Conservation (phyloP, 2,888 invertebrate species). For the Deroplatys truncata region DNA sequence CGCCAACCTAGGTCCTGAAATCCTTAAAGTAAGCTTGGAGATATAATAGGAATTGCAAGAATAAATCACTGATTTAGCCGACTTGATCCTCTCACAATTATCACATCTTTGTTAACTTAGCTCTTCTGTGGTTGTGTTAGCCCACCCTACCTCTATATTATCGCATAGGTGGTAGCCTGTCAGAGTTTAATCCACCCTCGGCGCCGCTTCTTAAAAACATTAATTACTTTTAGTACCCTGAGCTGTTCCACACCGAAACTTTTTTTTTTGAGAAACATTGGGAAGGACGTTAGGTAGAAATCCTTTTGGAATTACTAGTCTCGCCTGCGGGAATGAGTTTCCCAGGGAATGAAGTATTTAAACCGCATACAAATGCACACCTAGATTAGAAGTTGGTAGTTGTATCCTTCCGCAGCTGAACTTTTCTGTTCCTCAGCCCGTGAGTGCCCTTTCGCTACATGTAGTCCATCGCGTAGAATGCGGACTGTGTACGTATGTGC, state of each 20-base stretch:
- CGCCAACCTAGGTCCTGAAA: not conserved
- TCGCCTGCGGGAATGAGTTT: not conserved
- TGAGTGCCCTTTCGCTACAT: not conserved
- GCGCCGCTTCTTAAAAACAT: not conserved
- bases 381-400: not conserved
- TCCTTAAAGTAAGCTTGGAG: not conserved
- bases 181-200: not conserved
- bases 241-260: not conserved
- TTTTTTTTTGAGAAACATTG: not conserved
- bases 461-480: not conserved
- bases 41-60: not conserved
- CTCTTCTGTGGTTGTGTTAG: not conserved
- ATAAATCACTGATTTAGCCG: not conserved
- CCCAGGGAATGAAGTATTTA: not conserved
- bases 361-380: not conserved
- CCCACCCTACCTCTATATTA: not conserved
- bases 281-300: not conserved
- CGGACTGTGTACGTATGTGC: not conserved
- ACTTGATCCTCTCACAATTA: not conserved
- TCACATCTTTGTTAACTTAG: not conserved
- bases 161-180: not conserved
- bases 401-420: not conserved
- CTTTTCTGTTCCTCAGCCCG: not conserved
- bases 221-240: not conserved
- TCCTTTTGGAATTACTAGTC: not conserved